phyloP scores from a whole-genome alignment of 2,113 vertebrate species.

The Lycaon pictus region DNA sequence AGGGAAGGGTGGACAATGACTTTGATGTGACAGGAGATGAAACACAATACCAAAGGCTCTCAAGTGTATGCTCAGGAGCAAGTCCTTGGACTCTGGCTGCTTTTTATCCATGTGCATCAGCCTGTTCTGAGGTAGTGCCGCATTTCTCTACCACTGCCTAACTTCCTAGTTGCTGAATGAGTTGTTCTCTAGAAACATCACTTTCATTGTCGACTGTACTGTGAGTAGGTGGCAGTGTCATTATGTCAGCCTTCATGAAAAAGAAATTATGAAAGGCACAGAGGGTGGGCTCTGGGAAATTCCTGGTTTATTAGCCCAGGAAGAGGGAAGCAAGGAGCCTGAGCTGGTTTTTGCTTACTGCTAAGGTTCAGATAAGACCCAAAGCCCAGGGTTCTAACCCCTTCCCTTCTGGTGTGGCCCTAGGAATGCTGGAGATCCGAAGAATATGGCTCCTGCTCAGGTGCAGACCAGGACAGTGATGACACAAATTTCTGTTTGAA shows the following conservation, averaged over 20 bases:
- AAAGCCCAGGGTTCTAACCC: accelerated
- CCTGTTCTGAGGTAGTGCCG: not conserved
- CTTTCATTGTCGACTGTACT: conserved; percentile 45
- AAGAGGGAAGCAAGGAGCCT: not conserved
- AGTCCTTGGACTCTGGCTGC: not conserved
- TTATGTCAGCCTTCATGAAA: conserved; percentile 70
- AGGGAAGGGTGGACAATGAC: not conserved
- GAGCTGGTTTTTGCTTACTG: not conserved
- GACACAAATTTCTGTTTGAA: not conserved
- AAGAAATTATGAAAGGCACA: conserved; percentile 56
- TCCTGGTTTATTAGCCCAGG: not conserved
- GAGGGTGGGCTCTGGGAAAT: not conserved
- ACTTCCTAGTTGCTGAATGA: not conserved
- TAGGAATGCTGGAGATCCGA: too few species aligned
- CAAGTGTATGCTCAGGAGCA: not conserved
- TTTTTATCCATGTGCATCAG: not conserved
- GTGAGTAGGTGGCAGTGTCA: conserved; percentile 57
- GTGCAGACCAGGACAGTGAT: not conserved
- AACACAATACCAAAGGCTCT: not conserved
- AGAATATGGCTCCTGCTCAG: not conserved
- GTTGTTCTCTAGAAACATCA: not conserved
- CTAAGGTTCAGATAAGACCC: not conserved
- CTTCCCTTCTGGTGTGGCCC: not conserved
- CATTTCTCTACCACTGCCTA: not conserved
- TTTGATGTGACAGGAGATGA: not conserved